Percentiles rank a stretch among this genome's conserved stretches.
phyloP scores from a whole-genome alignment of 2,888 invertebrate genomes.

The Auanema sp. region DNA sequence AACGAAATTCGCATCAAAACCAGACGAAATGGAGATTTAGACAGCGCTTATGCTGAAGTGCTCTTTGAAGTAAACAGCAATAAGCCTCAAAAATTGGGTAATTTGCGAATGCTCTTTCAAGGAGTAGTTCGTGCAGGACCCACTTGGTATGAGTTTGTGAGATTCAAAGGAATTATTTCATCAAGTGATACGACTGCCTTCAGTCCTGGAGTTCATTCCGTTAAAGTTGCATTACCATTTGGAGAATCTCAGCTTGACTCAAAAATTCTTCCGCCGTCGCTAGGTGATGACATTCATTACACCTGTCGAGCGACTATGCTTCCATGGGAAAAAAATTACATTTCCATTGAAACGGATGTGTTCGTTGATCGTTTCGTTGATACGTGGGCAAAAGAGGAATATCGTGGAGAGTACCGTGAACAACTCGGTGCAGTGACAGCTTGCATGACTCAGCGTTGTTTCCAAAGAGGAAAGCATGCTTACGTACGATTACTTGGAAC shows the following conservation, averaged over 20 bases:
- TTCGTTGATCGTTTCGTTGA: conserved; percentile 48
- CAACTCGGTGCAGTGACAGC: conserved; percentile 42
- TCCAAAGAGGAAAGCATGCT: conserved; percentile 46
- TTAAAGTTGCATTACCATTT: conserved; percentile 46
- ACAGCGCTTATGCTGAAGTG: conserved; percentile 38
- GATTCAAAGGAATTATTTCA: conserved; percentile 49
- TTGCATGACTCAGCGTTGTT: conserved; percentile 40
- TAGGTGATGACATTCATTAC: conserved; percentile 41
- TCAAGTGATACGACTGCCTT: conserved; percentile 25
- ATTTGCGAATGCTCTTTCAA: conserved; percentile 35
- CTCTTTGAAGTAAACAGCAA: conserved; percentile 37
- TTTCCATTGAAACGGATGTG: conserved; percentile 27
- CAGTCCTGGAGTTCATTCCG: conserved; percentile 39
- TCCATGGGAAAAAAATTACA: conserved; percentile 27
- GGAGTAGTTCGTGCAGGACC: conserved; percentile 44
- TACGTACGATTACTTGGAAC: conserved; percentile 34
- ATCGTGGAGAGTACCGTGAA: conserved; percentile 32
- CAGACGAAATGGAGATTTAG: conserved; percentile 20
- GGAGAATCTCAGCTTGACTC: conserved; percentile 46
- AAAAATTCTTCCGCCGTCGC: conserved; percentile 43
- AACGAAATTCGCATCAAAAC: conserved; percentile 30
- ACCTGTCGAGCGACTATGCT: conserved; percentile 28
- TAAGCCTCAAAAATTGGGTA: conserved; percentile 29
- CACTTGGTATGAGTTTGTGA: conserved; percentile 52
- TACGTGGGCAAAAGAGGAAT: conserved; percentile 49